Conservation (phyloP, 2,797 vertebrate species). For the Hemitrygon akajei region DNA sequence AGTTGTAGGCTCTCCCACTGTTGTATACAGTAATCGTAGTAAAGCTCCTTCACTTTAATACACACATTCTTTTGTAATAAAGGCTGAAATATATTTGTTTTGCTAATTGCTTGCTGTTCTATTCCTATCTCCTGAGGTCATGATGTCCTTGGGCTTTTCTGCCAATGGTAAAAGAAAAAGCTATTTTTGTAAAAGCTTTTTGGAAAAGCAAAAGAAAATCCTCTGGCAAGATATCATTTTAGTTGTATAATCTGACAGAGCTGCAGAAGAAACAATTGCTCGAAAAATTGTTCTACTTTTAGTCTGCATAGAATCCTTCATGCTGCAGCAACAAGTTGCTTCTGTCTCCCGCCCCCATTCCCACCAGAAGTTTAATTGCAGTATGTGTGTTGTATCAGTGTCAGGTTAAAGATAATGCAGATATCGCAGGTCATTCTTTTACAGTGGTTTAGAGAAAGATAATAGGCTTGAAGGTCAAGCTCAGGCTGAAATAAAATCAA, state of each 20-base stretch:
- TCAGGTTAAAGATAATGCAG: conserved; percentile 77
- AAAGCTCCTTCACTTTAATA: too few species aligned
- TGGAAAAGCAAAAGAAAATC: background rate
- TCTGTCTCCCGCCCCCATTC: background rate
- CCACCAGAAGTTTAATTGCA: background rate
- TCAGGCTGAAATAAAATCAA: conserved; percentile 81
- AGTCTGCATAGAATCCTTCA: too few species aligned
- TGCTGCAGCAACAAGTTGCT: background rate
- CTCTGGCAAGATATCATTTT: conserved; percentile 13
- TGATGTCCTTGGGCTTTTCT: background rate
- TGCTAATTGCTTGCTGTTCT: background rate
- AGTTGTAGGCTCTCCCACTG: too few species aligned
- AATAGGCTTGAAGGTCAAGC: conserved; percentile 84
- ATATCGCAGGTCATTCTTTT: conserved; percentile 78
- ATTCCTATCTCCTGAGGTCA: background rate
- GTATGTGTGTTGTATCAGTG: background rate
- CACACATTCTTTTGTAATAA: too few species aligned
- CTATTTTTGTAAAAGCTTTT: background rate
- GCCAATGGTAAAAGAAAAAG: background rate
- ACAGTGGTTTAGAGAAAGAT: conserved; percentile 86
- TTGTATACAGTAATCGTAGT: too few species aligned
- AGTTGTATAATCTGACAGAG: background rate
- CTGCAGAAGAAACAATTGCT: background rate
- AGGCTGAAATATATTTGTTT: background rate
- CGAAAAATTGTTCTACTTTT: background rate